phyloP scores from a whole-genome alignment of 2,888 invertebrate species.

The Pyrrhosoma nymphula region DNA sequence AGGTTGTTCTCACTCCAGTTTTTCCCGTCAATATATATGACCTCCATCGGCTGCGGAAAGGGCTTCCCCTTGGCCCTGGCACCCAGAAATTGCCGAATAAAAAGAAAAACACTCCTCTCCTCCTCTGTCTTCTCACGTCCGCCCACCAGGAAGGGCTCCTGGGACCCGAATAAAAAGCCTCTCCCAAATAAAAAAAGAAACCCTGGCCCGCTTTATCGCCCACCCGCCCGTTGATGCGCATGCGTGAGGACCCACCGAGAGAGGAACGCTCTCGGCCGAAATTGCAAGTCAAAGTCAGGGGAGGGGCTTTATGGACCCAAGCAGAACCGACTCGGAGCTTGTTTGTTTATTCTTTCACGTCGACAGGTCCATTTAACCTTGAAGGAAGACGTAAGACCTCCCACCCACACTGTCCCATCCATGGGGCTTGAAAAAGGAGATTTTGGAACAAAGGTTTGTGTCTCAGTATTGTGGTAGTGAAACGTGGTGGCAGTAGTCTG shows the following conservation, averaged over 20 bases:
- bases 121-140: not conserved
- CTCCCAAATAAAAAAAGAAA: not conserved
- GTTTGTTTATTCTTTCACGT: not conserved
- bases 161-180: no score
- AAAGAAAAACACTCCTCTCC: not conserved
- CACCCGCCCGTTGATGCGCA: not conserved
- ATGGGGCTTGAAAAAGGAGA: not conserved
- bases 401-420: not conserved
- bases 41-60: not conserved
- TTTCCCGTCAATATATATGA: conserved; percentile 4
- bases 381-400: not conserved
- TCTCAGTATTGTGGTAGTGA: no score
- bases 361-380: not conserved
- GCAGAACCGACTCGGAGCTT: not conserved
- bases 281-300: not conserved
- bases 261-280: not conserved
- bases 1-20: not conserved
- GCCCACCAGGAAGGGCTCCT: not conserved
- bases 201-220: not conserved
- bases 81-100: not conserved
- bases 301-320: not conserved
- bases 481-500: no score
- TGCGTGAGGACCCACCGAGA: not conserved
- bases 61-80: not conserved
- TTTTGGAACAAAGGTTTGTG: no score